A percentile compares a stretch with the other conserved stretches of the same genome.
Conservation (phyloP, 2,888 invertebrate genomes). For the Volucella inflata region DNA sequence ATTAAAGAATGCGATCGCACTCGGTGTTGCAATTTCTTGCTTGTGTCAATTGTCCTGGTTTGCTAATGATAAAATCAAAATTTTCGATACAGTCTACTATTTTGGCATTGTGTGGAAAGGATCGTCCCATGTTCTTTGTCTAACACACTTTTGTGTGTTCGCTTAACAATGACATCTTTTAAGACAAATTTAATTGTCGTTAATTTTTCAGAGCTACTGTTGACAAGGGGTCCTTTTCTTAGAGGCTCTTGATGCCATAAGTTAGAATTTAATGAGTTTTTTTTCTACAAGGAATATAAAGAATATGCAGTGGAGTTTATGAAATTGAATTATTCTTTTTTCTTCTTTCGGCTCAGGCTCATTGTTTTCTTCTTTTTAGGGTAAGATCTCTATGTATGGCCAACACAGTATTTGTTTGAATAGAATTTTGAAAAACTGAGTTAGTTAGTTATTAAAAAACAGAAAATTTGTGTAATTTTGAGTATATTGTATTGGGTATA, state of each 20-base stretch:
- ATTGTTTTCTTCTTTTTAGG: too few relatives aligned
- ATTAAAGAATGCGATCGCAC: too few relatives aligned
- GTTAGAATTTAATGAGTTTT: not conserved
- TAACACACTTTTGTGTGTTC: constrained; percentile 50
- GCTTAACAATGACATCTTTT: constrained; percentile 50
- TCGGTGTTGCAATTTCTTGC: constrained; percentile 1
- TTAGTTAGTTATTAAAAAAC: too few relatives aligned
- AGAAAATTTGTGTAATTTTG: too few relatives aligned
- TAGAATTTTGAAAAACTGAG: too few relatives aligned
- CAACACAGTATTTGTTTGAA: too few relatives aligned
- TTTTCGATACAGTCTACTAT: constrained; percentile 50
- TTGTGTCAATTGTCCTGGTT: constrained; percentile 34
- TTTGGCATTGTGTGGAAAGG: constrained; percentile 63
- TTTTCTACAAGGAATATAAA: too few relatives aligned
- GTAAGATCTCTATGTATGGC: too few relatives aligned
- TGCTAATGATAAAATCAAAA: constrained; percentile 69
- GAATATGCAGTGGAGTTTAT: too few relatives aligned
- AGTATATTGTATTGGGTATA: too few relatives aligned
- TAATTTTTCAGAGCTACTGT: constrained; percentile 68
- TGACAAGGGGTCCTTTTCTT: constrained; percentile 20
- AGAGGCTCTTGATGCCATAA: constrained; percentile 27
- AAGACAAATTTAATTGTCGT: constrained; percentile 68
- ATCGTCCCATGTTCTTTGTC: constrained; percentile 42
- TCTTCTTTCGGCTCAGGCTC: too few relatives aligned
- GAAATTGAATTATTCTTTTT: too few relatives aligned